Conservation (phyloP, 2,113 vertebrate genomes). For the Vulpes lagopus region DNA sequence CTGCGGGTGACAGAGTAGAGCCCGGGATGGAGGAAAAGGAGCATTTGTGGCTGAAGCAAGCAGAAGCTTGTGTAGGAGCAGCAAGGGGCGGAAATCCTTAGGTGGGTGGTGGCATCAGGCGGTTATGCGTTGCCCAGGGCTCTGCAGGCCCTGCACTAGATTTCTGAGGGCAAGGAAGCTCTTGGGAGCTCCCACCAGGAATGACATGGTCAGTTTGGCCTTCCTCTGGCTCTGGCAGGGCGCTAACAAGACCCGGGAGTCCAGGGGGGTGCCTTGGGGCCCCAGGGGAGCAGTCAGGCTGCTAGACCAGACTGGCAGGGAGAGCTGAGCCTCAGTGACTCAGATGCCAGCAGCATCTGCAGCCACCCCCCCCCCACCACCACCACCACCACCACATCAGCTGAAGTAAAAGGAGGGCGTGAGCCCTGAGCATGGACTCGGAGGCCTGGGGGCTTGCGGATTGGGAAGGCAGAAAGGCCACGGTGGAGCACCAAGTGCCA, state of each 20-base stretch:
- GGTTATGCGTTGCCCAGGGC: rapidly evolving
- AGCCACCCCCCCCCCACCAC: background rate
- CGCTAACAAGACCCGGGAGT: background rate
- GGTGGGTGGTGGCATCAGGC: rapidly evolving
- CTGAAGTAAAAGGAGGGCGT: background rate
- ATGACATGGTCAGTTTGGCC: rapidly evolving
- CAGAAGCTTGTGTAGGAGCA: background rate
- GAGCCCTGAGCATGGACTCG: background rate
- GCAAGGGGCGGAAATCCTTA: no score
- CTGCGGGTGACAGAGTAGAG: background rate
- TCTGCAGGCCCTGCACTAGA: background rate
- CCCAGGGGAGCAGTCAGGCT: background rate
- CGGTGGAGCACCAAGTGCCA: background rate
- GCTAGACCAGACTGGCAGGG: background rate
- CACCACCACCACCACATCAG: rapidly evolving
- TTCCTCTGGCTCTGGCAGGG: background rate
- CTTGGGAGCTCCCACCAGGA: background rate
- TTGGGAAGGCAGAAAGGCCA: background rate
- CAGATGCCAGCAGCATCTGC: background rate
- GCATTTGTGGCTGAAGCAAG: no score
- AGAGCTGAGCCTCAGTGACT: rapidly evolving
- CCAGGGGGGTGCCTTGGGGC: background rate
- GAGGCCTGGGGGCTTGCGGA: background rate
- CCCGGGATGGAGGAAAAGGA: background rate
- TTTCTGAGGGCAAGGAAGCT: background rate